phyloP scores from a whole-genome alignment of 2,797 vertebrate genomes.

The Falco naumanni region DNA sequence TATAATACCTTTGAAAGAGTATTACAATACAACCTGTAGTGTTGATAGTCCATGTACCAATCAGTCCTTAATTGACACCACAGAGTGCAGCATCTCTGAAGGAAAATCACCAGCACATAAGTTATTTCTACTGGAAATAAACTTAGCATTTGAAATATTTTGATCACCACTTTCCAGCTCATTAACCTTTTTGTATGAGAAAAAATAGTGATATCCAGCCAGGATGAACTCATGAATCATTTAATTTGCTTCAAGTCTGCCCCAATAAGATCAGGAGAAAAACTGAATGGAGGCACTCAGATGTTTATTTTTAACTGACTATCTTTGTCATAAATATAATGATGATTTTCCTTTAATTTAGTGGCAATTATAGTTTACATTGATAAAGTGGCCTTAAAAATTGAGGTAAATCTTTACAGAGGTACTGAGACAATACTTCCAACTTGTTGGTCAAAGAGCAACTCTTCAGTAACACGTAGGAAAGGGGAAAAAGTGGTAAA shows the following conservation, averaged over 20 bases:
- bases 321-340: neutral
- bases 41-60: neutral
- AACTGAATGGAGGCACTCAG: neutral
- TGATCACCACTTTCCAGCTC: constrained; percentile 15
- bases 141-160: constrained; percentile 32
- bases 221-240: constrained; percentile 54
- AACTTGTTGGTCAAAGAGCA: neutral
- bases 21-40: neutral
- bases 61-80: neutral
- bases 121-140: constrained; percentile 18
- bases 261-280: constrained; percentile 32
- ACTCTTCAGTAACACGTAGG: neutral
- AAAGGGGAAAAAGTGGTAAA: neutral
- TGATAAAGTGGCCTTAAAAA: neutral
- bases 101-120: neutral
- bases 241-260: constrained; percentile 63
- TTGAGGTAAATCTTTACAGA: neutral
- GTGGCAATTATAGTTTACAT: neutral
- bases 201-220: constrained; percentile 49
- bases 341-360: neutral
- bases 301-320: constrained; percentile 16
- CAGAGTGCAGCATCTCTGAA: neutral
- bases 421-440: neutral
- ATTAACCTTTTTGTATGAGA: constrained; percentile 51
- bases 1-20: neutral